Base-by-base conservation (phyloP, 37 sponge, comb jelly and placozoan species). In the Beroe forskalii region DNA sequence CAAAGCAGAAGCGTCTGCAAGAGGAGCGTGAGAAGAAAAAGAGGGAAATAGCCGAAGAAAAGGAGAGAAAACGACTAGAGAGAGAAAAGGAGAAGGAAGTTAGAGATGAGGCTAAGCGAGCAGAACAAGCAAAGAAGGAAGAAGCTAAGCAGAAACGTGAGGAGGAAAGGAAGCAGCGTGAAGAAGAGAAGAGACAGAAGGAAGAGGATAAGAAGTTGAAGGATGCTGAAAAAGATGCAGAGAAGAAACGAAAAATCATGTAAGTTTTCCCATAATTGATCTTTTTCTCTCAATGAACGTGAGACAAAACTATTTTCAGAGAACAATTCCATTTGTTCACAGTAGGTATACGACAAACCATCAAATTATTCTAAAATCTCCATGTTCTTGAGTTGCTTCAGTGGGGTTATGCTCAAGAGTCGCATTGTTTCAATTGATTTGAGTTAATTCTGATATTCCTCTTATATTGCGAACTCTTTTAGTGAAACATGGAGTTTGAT, bases 21-120 rank as follows among this genome's bases (percentile, higher is more conserved):
- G 86, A 80, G 20, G 86, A 80, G 35, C 43, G 86, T 1, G 86
- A 80, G 42, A 80, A 80, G 86, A 80, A 80, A 27, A 80, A 43
- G 42, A 43, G 40, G 55, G 86, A 80, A n/a, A 4, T 80, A 9
- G 86, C 37, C 0, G 40, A 80, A n/a, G 86, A 80, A 43, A 80
- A 80, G 27, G 86, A 80, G 55, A 23, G 55, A n/a, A 80, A 80
- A 30, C 12, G 86, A 25, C 48, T 80, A 14, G 55, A 80, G 48
- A 3, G 86, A 25, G 86, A 80, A 80, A 80, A 80, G 27, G 86
- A 80, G 40, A 80, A 80, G 55, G 86, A 80, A 37, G 55, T 27
- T 41, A 32, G 86, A 8, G 86, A 80, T 33, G 86, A 80, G 22
- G 86, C 86, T 24, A 80, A 80, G 48, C 24, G 55, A 6, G 55